phyloP scores from a whole-genome alignment of 2,888 invertebrate genomes.

The Pantelozetes paolii region DNA sequence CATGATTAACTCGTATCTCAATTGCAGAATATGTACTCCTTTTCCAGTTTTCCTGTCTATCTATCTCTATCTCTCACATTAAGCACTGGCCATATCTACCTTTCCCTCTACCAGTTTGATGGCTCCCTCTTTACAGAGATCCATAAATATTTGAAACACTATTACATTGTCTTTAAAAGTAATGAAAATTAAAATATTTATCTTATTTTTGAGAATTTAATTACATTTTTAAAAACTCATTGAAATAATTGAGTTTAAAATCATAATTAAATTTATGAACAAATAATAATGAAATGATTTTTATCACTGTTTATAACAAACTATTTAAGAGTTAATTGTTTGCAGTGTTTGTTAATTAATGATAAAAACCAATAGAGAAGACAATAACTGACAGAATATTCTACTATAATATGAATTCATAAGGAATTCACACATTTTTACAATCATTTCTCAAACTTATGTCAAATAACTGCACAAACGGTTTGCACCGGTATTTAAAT shows the following conservation, averaged over 20 bases:
- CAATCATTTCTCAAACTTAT: background rate
- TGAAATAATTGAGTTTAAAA: too few species aligned
- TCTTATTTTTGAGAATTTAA: background rate
- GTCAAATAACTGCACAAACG: background rate
- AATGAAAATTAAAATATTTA: background rate
- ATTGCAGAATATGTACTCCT: background rate
- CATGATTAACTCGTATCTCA: background rate
- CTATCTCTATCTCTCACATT: background rate
- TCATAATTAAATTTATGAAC: too few species aligned
- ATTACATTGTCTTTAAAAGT: background rate
- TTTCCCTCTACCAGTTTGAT: conserved; percentile 5
- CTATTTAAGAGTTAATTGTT: too few species aligned
- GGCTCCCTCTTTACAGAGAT: conserved; percentile 28
- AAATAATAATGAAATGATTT: too few species aligned
- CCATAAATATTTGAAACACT: background rate
- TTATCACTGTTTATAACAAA: too few species aligned
- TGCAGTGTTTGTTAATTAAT: too few species aligned
- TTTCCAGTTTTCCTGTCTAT: background rate
- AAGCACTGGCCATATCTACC: background rate
- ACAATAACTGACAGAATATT: too few species aligned
- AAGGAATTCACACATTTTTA: background rate
- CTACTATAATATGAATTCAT: too few species aligned
- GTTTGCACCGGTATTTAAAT: background rate
- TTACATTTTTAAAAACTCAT: background rate
- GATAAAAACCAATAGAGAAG: too few species aligned